Evolutionary conservation across 2,113 vertebrate species (phyloP).

Genomic region (Percopsis transmontana): DNA sequence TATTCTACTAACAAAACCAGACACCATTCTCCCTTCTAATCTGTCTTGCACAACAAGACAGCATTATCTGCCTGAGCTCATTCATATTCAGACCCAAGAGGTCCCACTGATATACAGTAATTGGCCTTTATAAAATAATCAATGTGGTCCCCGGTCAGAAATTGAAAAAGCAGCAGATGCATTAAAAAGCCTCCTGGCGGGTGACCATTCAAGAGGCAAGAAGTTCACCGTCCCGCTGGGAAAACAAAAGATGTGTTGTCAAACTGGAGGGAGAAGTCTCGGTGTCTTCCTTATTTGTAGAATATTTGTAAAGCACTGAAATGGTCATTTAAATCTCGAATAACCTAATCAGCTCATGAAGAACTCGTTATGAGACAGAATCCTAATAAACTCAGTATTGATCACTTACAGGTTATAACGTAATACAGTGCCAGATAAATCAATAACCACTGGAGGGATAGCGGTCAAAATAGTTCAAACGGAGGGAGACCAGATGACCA

Average conservation of each 20-base stretch:
- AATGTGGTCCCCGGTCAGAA: constrained; percentile 4
- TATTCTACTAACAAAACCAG: neutral
- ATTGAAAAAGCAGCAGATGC: neutral
- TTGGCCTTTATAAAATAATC: constrained; percentile 4
- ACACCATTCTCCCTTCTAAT: neutral
- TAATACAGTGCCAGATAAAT: neutral
- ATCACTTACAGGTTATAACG: neutral
- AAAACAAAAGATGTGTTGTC: neutral
- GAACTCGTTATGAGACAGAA: neutral
- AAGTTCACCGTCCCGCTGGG: neutral
- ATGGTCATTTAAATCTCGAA: constrained; percentile 8
- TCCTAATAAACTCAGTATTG: too few relatives aligned
- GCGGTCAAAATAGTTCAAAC: neutral
- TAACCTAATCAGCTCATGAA: neutral
- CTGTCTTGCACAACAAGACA: neutral
- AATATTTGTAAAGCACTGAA: constrained; percentile 18
- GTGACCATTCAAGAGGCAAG: constrained; percentile 3
- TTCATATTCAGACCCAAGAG: constrained; percentile 9
- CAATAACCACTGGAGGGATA: neutral
- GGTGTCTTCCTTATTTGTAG: constrained; percentile 2
- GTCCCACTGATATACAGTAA: constrained; percentile 2
- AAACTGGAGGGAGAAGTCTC: neutral
- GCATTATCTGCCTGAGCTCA: neutral
- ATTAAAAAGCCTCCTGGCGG: neutral
- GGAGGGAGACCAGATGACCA: neutral